phyloP scores from a whole-genome alignment of 2,797 vertebrate genomes.

The Parambassis ranga region DNA sequence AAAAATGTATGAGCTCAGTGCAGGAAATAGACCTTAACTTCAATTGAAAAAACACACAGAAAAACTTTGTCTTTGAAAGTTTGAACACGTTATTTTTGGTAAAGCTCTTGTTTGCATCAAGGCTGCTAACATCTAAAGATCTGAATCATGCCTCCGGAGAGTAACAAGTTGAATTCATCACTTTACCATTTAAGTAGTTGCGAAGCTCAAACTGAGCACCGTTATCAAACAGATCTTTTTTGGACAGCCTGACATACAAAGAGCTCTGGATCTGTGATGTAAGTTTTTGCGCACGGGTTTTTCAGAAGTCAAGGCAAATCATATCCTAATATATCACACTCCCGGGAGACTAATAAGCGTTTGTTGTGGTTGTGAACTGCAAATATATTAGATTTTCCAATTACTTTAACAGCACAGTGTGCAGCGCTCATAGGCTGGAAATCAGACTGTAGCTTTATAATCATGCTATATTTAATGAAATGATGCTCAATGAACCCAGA shows the following conservation, averaged over 20 bases:
- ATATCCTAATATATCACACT: conserved; percentile 31
- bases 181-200: conserved; percentile 54
- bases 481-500: too few relatives aligned
- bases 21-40: conserved; percentile 64
- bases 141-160: conserved; percentile 59
- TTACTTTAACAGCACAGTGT: conserved; percentile 5
- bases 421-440: neutral
- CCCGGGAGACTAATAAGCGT: conserved; percentile 8
- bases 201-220: conserved; percentile 45
- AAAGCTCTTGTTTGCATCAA: conserved; percentile 71
- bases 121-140: conserved; percentile 61
- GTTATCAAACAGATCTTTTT: conserved; percentile 36
- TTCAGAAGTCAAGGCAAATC: conserved; percentile 34
- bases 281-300: neutral
- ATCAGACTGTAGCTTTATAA: too few relatives aligned
- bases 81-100: conserved; percentile 73
- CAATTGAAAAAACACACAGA: conserved; percentile 44
- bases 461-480: conserved; percentile 32
- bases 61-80: conserved; percentile 65
- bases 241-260: conserved; percentile 37
- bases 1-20: conserved; percentile 48
- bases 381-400: conserved; percentile 36
- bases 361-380: conserved; percentile 25
- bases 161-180: conserved; percentile 53
- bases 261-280: conserved; percentile 14